Conservation (phyloP, 2,113 vertebrate genomes). For the Tychaedon coryphoeus region DNA sequence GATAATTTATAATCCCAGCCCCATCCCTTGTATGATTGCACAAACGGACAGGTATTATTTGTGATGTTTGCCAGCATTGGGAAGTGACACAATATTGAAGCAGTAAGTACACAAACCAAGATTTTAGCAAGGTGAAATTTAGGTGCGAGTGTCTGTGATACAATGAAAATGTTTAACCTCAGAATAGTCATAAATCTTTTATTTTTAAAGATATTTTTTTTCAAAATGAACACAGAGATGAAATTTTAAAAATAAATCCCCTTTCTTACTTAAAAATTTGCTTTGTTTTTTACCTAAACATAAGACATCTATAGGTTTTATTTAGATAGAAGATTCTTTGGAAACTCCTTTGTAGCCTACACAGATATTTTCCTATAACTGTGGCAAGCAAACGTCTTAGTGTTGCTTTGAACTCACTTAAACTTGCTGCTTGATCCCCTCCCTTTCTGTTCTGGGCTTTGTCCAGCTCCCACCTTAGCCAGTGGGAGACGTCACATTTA, state of each 20-base stretch:
- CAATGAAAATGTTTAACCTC: background rate
- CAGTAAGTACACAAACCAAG: background rate
- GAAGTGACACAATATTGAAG: background rate
- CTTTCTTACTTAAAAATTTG: background rate
- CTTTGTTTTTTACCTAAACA: background rate
- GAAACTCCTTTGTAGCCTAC: background rate
- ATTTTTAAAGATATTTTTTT: background rate
- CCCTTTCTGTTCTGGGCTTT: background rate
- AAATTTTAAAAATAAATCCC: accelerated
- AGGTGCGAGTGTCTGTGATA: background rate
- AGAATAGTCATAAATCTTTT: background rate
- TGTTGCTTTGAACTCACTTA: background rate
- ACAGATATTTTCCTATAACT: background rate
- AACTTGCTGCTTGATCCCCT: background rate
- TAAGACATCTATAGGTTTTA: background rate
- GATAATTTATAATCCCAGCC: conserved; percentile 31
- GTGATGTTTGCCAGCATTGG: background rate
- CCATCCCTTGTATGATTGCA: background rate
- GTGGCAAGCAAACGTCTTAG: background rate
- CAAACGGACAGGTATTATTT: background rate
- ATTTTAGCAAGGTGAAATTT: background rate
- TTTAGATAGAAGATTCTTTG: background rate
- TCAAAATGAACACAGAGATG: background rate
- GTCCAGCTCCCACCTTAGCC: background rate
- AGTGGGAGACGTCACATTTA: background rate